A percentile compares a stretch with the other conserved stretches of the same genome.
phyloP scores from a whole-genome alignment of 2,888 invertebrate genomes.

The Uropetala carovei region DNA sequence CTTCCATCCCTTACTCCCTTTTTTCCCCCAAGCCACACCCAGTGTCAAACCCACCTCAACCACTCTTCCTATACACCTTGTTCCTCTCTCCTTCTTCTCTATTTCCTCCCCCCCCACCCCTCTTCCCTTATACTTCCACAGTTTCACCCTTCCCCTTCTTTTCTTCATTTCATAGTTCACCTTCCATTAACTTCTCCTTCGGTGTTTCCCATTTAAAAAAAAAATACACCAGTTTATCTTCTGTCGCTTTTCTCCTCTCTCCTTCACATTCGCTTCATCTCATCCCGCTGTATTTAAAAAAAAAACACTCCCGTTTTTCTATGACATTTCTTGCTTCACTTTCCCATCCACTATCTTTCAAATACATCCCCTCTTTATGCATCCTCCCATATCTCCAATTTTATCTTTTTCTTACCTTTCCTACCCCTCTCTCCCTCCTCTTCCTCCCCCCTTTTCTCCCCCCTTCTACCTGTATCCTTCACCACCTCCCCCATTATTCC shows the following conservation, averaged over 20 bases:
- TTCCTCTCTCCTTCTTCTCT: no score
- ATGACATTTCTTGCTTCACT: not conserved
- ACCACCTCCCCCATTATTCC: not conserved
- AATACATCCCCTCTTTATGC: slow-evolving; percentile 6
- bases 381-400: not conserved
- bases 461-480: not conserved
- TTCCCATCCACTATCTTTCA: not conserved
- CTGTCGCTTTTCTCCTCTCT: no score
- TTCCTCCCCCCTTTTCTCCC: not conserved
- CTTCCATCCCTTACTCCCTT: no score
- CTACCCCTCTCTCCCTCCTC: not conserved
- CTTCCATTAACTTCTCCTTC: not conserved
- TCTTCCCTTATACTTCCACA: not conserved
- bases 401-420: no score
- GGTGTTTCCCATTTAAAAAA: not conserved
- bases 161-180: not conserved
- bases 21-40: no score
- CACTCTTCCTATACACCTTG: no score
- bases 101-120: not conserved
- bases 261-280: not conserved
- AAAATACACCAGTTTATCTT: not conserved
- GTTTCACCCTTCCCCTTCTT: not conserved
- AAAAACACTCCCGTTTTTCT: no score
- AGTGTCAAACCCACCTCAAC: no score
- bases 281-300: no score